Base-by-base conservation (phyloP, 2,797 vertebrate species). In the Podarcis lilfordi region DNA sequence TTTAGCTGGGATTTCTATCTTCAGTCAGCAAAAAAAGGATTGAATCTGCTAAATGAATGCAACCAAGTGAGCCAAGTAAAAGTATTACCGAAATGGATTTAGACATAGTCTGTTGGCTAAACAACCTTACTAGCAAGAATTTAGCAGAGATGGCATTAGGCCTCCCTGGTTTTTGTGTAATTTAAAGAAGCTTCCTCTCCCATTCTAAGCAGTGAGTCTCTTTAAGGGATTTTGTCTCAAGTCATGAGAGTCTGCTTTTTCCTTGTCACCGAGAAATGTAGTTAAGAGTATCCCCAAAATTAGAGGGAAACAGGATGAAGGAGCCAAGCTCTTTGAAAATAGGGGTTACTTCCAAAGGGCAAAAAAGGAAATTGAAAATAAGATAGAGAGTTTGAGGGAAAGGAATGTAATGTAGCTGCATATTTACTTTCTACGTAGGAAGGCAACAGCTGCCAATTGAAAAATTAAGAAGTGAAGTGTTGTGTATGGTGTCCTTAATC, bases 1-100 rank as follows among this genome's bases (percentile, higher is more conserved):
- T 92, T 89, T 89, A 90, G 43, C 69, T 89, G 13, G 89, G 84
- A 87, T 94, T 95, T 92, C 86, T 93, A 55, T 86, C 37, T 93
- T 90, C 84, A 66, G 87, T 89, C 90, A 86, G 87, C 84, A 91
- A 85, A 75, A 72, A 32, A 92, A 85, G 15, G 80, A 89, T 93
- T 93, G 93, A 84, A 92, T 89, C 86, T 84, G 55, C 7, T 87
- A 92, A 94, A 93, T 82, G 84, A 90, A 87, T 88, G 89, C 59
- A 89, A 13, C 81, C 66, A 89, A 87, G 80, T 90, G 71, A 91
- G 91, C 61, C 83, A 91, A 68, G 82, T 92, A 66, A 81, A 32
- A 79, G 61, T 81, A 75, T 71, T 92, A 86, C 40, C 91, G 79
- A 88, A 93, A 91, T 82, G 76, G 85, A 88, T 91, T 92, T 89